Evolutionary conservation across 2,888 invertebrate genomes (phyloP), one percentile per base, ranked within the genome.

Genomic region (Rhorus exstirpatorius): DNA sequence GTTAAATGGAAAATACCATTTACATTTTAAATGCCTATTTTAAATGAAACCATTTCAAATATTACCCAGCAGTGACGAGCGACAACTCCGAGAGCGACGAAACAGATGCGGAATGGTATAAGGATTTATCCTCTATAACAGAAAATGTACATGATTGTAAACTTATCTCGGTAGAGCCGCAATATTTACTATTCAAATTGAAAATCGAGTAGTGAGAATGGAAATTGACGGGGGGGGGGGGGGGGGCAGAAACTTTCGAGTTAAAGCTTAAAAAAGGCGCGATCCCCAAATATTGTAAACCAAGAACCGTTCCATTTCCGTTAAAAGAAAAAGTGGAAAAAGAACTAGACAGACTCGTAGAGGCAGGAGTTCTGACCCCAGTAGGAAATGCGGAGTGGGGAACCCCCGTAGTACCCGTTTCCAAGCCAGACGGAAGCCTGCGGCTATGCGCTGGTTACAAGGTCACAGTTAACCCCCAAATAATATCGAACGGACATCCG

Each of bases 371-470:
- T 31, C 31, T 31, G 2, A 19, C 49, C 6, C 79, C 82, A 61
- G 81, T 87, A 17, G 85, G 84, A 49, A 65, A 58, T 77, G 75
- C 81, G 24, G 84, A 85, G 12, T 89, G 89, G 88, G 89, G 83
- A 7, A 87, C 88, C 26, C 88, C 89, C 4, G 76, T 90, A 14
- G 88, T 90, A 12, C 85, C 87, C 1, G 85, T 89, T 0, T 74
- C 84, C 1, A 89, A 88, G 76, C 65, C 81, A n/a, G 81, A 87
- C 78, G 88, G 86, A 1, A 55, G 46, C 24, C 77, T 88, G 7
- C 65, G 90, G 7, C 80, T 90, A 10, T 89, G 89, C 61, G 89
- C 87, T 3, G 88, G 90, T 80, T 87, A 79, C 44, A 83, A 82
- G 53, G 63, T 87, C 0, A 87, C 86, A 0, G 17, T 87, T 41